Percentiles rank a stretch among this genome's conserved stretches.
phyloP scores from a whole-genome alignment of 2,888 invertebrate species.

The Cosmia trapezina region DNA sequence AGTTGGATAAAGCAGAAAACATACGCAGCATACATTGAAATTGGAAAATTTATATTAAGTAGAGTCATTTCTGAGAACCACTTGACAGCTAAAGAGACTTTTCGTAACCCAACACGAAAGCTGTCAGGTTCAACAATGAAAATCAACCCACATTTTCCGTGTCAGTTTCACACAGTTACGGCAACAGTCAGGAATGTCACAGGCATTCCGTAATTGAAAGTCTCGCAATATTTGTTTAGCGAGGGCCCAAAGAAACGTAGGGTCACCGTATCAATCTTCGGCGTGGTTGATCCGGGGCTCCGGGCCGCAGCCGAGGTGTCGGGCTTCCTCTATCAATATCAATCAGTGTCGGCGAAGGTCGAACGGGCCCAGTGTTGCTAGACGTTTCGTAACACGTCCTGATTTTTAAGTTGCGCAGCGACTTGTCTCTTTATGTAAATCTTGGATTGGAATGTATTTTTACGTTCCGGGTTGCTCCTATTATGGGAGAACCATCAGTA shows the following conservation, averaged over 20 bases:
- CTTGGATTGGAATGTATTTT: conserved; percentile 22
- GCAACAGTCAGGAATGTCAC: conserved; percentile 33
- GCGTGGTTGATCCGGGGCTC: conserved; percentile 48
- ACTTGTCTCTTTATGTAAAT: conserved; percentile 47
- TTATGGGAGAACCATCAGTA: background rate
- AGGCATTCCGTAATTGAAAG: conserved; percentile 58
- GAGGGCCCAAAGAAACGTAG: conserved; percentile 50
- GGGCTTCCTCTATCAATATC: conserved; percentile 81
- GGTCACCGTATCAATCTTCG: conserved; percentile 70
- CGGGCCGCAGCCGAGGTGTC: conserved; percentile 63
- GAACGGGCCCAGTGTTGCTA: conserved; percentile 51
- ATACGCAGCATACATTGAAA: background rate
- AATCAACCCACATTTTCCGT: conserved; percentile 36
- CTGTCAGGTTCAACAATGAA: conserved; percentile 36
- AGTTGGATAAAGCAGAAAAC: background rate
- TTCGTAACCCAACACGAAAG: conserved; percentile 5
- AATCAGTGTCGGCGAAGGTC: conserved; percentile 77
- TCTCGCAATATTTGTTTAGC: conserved; percentile 57
- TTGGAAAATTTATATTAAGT: background rate
- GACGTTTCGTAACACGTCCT: conserved; percentile 55
- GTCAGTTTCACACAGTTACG: conserved; percentile 7
- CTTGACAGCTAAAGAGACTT: background rate
- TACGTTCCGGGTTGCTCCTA: background rate
- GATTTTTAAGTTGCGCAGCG: conserved; percentile 41
- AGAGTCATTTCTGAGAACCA: background rate